Base-by-base conservation (phyloP, 1,140 invertebrate species). In the Hylaeus volcanicus region DNA sequence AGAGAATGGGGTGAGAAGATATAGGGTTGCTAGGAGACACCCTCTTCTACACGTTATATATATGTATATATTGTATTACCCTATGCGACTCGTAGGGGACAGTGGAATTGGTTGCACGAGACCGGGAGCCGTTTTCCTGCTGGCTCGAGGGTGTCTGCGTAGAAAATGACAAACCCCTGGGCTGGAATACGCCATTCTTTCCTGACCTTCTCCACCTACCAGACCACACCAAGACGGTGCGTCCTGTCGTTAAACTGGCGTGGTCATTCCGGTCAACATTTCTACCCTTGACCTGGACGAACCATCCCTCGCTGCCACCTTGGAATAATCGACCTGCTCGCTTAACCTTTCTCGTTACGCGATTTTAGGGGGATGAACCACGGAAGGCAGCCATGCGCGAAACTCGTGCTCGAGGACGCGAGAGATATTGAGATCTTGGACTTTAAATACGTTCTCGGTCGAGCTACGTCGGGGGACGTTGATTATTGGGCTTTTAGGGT, bases 1-100 rank as follows among this genome's bases (percentile, higher is more conserved):
- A 87, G 82, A 58, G 81, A 48, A 51, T 45, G 55, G 88, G 85
- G 86, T 81, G 77, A 89, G 88, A 90, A 91, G 89, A 91, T 87
- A 89, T 83, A 91, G 88, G 89, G 90, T 91, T 91, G 90, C 90
- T 91, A 91, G 90, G 90, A 91, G 81, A 91, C 90, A 91, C 90
- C 90, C 90, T 91, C 89, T 86, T 89, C 86, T 88, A 87, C 90
- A 89, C 88, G 90, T 91, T 91, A 91, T 90, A 26, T 26, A 26
- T 26, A 26, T 26, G 0, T 26, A 26, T 26, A 26, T 26, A 90
- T 91, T 91, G 90, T 89, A 91, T 91, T 91, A 91, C 87, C 88
- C 90, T 90, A 90, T 88, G 87, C 88, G 81, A 79, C 87, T 80
- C 81, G 86, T 78, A 86, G 73, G 58, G 56, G 66, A 75, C 84